These are phyloP conservation scores for Sycobia sp. DNA, from an alignment of 1,140 invertebrate genomes.

Conservation along the genomic window DNA sequence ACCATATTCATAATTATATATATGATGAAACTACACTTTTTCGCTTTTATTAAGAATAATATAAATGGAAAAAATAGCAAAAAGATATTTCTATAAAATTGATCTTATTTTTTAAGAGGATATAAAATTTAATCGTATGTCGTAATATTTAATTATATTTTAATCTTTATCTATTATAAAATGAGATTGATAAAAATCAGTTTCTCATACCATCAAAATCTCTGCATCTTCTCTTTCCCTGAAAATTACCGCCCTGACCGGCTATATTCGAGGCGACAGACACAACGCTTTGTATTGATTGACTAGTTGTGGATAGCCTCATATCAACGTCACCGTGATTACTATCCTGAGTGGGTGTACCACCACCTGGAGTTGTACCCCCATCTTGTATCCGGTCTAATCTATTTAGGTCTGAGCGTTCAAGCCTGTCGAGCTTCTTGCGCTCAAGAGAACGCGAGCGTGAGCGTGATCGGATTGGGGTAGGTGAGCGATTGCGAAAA, in stretches of 20 bases:
- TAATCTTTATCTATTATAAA: no score
- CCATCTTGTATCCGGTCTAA: constrained; percentile 46
- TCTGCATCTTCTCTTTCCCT: constrained; percentile 69
- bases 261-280: constrained; percentile 50
- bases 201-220: constrained; percentile 80
- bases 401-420: constrained; percentile 48
- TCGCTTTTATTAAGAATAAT: no score
- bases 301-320: constrained; percentile 61
- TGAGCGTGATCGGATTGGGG: constrained; percentile 56
- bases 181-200: no score
- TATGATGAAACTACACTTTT: no score
- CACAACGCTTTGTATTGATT: constrained; percentile 66
- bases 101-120: no score
- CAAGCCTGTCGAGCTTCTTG: constrained; percentile 53
- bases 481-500: constrained; percentile 63
- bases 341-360: constrained; percentile 66
- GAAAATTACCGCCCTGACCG: constrained; percentile 50
- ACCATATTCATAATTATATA: no score
- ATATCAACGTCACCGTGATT: constrained; percentile 69
- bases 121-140: no score
- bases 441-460: constrained; percentile 52
- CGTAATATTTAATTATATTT: no score
- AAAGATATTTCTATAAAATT: no score
- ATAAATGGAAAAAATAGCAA: no score
- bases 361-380: constrained; percentile 51